Evolutionary conservation across 2,888 invertebrate species (phyloP).

Genomic region (Yponomeuta evonymella): DNA sequence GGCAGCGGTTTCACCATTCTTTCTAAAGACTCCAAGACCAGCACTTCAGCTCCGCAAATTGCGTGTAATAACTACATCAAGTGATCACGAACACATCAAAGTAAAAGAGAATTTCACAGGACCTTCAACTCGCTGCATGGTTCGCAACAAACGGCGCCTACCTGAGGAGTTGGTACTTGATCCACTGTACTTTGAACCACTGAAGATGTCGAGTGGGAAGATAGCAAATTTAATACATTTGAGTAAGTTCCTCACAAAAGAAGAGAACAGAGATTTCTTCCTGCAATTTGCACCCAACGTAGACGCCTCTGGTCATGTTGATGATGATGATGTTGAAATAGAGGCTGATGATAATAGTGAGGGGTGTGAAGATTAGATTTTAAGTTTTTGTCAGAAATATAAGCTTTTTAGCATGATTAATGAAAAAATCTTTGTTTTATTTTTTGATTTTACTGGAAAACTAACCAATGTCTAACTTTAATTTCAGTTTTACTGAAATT

Average conservation of each 20-base stretch:
- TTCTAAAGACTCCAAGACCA: no score
- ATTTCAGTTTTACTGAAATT: slow-evolving; percentile 10
- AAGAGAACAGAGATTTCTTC: background rate
- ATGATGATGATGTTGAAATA: slow-evolving; percentile 6
- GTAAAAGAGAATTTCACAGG: no score
- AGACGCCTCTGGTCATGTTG: background rate
- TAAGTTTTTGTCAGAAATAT: background rate
- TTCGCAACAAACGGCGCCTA: slow-evolving; percentile 6
- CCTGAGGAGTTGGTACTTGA: slow-evolving; percentile 8
- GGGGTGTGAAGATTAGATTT: slow-evolving; percentile 6
- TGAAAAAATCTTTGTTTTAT: background rate
- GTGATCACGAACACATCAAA: no score
- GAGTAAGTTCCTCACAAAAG: no score
- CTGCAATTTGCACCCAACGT: slow-evolving; percentile 1
- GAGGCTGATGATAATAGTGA: slow-evolving; percentile 6
- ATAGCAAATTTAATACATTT: background rate
- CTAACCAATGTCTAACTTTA: slow-evolving; percentile 4
- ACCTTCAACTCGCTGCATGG: no score
- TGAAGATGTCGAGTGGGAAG: slow-evolving; percentile 8
- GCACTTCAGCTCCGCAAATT: no score
- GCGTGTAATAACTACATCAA: no score
- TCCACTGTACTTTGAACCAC: background rate
- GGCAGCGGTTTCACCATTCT: no score
- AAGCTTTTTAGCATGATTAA: background rate
- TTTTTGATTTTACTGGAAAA: slow-evolving; percentile 4